Evolutionary conservation across 2,113 vertebrate species (phyloP).

Genomic region (Leucopsar rothschildi): DNA sequence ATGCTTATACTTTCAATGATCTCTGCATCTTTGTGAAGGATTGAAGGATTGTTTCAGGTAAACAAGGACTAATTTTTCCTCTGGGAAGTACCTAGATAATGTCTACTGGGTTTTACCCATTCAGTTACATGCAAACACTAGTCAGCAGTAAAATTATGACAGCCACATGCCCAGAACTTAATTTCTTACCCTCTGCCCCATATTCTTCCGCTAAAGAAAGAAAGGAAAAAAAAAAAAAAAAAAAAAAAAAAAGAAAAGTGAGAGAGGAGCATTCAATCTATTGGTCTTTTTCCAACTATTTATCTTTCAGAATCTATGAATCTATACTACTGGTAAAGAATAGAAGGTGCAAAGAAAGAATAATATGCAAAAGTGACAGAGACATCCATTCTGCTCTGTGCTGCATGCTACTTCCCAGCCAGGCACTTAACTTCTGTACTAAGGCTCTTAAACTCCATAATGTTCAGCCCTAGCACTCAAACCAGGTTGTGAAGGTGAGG

Average conservation of each 20-base stretch:
- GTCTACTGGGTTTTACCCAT: conserved; percentile 35
- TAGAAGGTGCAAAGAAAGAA: neutral
- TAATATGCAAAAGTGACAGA: neutral
- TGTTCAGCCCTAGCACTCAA: neutral
- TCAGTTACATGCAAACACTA: conserved; percentile 49
- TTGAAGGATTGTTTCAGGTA: neutral
- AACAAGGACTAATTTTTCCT: conserved; percentile 35
- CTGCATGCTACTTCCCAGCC: neutral
- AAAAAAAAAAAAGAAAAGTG: too few relatives aligned
- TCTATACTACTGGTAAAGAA: neutral
- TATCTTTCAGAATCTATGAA: neutral
- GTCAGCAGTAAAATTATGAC: conserved; percentile 29
- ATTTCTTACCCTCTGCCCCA: neutral
- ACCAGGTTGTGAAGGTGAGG: neutral
- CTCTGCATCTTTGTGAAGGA: neutral
- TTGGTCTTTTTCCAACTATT: neutral
- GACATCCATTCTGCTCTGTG: neutral
- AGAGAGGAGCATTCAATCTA: neutral
- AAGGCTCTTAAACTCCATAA: neutral
- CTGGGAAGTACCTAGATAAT: conserved; percentile 44
- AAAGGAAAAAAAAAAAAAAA: neutral
- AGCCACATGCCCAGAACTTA: conserved; percentile 17
- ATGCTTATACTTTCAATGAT: neutral
- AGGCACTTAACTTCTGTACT: neutral
- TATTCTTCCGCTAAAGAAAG: neutral